Conservation (phyloP, 2,113 vertebrate genomes). For the Macroglossus sobrinus region DNA sequence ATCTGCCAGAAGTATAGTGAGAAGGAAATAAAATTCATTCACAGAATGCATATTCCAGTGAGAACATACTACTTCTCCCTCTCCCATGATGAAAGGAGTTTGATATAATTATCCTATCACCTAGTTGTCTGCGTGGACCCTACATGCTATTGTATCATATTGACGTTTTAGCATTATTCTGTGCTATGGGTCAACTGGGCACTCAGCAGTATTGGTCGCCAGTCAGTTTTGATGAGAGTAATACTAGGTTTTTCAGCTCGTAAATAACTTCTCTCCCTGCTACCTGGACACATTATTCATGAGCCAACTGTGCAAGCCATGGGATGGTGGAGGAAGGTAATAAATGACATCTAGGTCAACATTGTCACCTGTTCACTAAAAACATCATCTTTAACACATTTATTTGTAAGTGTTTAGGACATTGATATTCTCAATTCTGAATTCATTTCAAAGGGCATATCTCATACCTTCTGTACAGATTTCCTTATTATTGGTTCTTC, state of each 20-base stretch:
- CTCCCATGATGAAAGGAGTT: background rate
- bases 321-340: background rate
- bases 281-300: background rate
- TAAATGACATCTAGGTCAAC: background rate
- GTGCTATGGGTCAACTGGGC: background rate
- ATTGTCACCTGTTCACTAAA: background rate
- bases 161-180: background rate
- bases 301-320: background rate
- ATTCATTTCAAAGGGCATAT: background rate
- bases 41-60: background rate
- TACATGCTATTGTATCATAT: fast-evolving
- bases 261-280: background rate
- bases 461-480: background rate
- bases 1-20: background rate
- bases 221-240: background rate
- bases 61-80: background rate
- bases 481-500: background rate
- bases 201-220: background rate
- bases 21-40: background rate
- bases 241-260: background rate
- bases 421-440: background rate
- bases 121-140: background rate
- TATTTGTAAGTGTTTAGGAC: background rate
- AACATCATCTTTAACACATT: background rate
- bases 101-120: background rate